Conservation (phyloP, 2,113 vertebrate genomes). For the Amblyopsis rosae region DNA sequence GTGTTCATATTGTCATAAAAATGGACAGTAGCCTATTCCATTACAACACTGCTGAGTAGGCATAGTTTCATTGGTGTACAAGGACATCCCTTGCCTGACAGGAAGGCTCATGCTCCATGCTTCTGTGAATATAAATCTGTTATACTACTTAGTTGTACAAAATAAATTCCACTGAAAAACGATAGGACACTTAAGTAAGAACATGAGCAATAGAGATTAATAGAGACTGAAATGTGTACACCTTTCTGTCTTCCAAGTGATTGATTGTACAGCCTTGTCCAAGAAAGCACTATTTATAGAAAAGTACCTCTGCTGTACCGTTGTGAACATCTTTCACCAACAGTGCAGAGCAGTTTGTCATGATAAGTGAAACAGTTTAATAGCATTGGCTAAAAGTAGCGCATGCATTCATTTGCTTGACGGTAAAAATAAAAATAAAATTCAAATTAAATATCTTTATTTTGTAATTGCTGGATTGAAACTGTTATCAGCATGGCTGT, state of each 20-base stretch:
- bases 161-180: neutral
- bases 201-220: neutral
- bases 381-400: constrained; percentile 36
- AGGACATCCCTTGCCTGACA: too few species aligned
- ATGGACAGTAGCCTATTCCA: too few species aligned
- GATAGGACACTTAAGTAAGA: constrained; percentile 13
- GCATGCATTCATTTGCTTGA: neutral
- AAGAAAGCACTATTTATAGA: constrained; percentile 57
- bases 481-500: too few species aligned
- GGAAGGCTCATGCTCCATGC: too few species aligned
- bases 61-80: too few species aligned
- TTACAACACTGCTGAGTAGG: too few species aligned
- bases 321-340: neutral
- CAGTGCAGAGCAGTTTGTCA: constrained; percentile 44
- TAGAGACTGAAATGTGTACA: constrained; percentile 37
- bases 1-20: too few species aligned
- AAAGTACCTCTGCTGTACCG: constrained; percentile 54
- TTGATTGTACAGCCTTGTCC: constrained; percentile 41
- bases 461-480: too few species aligned
- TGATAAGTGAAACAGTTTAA: constrained; percentile 50
- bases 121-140: too few species aligned
- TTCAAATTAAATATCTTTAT: too few species aligned
- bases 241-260: constrained; percentile 47
- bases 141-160: too few species aligned
- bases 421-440: neutral